A percentile compares a stretch with the other conserved stretches of the same genome.
These are phyloP conservation scores for Biston betularia DNA, from an alignment of 2,888 invertebrate genomes.

Conservation along the genomic window DNA sequence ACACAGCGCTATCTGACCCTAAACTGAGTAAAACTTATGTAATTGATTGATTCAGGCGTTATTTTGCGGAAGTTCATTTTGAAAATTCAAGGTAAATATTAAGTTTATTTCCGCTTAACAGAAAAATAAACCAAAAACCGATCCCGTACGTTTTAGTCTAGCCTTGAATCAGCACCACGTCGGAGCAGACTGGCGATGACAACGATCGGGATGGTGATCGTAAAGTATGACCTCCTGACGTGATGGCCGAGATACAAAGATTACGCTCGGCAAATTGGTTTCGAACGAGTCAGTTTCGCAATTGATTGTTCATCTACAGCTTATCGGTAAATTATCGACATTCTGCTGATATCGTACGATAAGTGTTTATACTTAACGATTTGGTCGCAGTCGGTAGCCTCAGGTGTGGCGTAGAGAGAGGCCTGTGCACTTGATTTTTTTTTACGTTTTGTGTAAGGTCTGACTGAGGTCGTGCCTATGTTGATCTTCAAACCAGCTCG, in stretches of 20 bases:
- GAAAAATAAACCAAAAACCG: no score
- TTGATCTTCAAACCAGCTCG: constrained; percentile 30
- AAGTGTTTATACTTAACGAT: constrained; percentile 31
- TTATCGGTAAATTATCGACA: constrained; percentile 38
- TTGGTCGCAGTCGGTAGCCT: constrained; percentile 22
- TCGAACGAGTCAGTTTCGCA: constrained; percentile 21
- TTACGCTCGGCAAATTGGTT: constrained; percentile 30
- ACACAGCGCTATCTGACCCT: no score
- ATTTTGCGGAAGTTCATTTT: no score
- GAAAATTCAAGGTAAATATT: no score
- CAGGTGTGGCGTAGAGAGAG: constrained; percentile 9
- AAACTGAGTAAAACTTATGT: no score
- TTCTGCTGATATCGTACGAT: constrained; percentile 38
- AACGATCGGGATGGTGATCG: no score
- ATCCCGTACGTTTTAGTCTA: no score
- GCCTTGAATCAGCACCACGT: not conserved
- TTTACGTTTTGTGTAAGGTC: constrained; percentile 24
- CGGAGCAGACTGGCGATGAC: no score
- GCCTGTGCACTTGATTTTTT: constrained; percentile 10
- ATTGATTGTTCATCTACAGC: constrained; percentile 25
- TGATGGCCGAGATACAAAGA: constrained; percentile 13
- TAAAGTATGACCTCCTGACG: constrained; percentile 9
- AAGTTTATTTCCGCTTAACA: no score
- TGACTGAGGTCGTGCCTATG: constrained; percentile 48
- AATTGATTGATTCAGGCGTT: no score